These are phyloP conservation scores for Piaya cayana DNA, from an alignment of 2,113 vertebrate species.

Conservation along the genomic window DNA sequence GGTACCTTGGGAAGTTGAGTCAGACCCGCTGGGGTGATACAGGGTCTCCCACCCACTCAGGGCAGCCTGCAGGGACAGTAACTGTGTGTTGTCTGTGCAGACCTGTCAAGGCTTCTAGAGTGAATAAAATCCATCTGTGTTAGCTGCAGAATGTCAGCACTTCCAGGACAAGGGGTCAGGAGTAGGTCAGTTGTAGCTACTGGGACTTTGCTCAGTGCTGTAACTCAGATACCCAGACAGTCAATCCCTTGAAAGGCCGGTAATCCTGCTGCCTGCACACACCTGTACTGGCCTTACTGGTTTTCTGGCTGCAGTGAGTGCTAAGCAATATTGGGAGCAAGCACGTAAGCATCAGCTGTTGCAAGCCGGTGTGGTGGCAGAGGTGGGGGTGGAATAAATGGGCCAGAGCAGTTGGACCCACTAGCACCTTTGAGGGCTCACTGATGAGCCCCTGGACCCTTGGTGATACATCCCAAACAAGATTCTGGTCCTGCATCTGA, in stretches of 20 bases:
- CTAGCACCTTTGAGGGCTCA: neutral
- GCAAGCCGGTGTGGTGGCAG: neutral
- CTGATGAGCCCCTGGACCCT: fast-evolving
- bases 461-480: neutral
- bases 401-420: neutral
- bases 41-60: neutral
- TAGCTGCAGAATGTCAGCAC: neutral
- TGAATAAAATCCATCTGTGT: neutral
- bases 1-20: neutral
- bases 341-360: neutral
- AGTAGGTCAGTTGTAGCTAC: neutral
- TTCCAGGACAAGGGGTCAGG: neutral
- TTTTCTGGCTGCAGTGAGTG: neutral
- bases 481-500: fast-evolving
- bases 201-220: neutral
- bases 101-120: neutral
- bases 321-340: neutral
- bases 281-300: neutral
- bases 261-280: neutral
- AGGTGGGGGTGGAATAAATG: neutral
- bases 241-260: neutral
- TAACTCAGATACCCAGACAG: neutral
- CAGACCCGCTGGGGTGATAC: neutral
- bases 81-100: neutral
- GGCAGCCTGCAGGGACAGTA: neutral